Base-by-base conservation (phyloP, 2,888 invertebrate genomes). In the Agonum fuliginosum region DNA sequence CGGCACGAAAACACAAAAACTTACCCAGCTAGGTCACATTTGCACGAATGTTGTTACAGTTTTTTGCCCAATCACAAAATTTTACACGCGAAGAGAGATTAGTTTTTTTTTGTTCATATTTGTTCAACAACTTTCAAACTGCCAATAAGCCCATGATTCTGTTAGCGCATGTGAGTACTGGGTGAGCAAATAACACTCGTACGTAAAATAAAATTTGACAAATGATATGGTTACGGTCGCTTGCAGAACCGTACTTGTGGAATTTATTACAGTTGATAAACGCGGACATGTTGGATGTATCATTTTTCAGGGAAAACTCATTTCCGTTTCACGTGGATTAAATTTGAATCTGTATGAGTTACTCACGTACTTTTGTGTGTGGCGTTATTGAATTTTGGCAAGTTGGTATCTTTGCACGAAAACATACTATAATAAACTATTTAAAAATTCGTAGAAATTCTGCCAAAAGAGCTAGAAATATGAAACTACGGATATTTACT, bases 31-130 rank as follows among this genome's bases (percentile, higher is more conserved):
- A 17, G 58, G 58, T 30, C 30, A 30, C 58, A 30, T 62, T 62
- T 62, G 58, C 58, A 62, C 58, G 58, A 62, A 58, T 30, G 27
- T 30, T 62, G 58, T 62, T 17, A 17, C 3, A n/a, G 37, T 37
- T 37, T 37, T n/a, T 37, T 37, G 37, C 37, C 22, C 54, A 54
- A 54, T 22, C 22, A 54, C 54, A 0, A 0, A 10, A 20, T 0
- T 54, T 24, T n/a, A 22, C 54, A 54, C 24, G 54, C 54, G 10
- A 24, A 54, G 12, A 2, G 54, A 22, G 54, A 54, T 54, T n/a
- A 24, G 37, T 37, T 37, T 6, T 37, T 19, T 51, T 51, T 37
- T 19, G 20, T 51, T 24, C 51, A 51, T 51, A 51, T 51, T 48
- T n/a, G 24, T 54, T 54, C 20, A n/a, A n/a, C 24, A 24, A n/a